These are phyloP conservation scores for Equus quagga DNA, from an alignment of 2,113 vertebrate species.

Conservation along the genomic window DNA sequence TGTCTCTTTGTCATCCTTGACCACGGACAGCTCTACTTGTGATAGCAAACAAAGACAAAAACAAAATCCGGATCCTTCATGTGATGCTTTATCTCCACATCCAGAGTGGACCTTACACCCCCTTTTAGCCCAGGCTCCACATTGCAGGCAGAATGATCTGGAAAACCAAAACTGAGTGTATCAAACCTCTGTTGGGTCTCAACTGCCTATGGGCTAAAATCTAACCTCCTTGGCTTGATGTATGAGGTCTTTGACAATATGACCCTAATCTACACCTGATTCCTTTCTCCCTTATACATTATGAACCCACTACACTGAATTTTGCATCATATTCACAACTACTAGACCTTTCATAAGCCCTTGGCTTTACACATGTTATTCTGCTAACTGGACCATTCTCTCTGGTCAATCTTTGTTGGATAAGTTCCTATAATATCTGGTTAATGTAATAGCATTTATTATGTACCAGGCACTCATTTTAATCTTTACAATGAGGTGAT, in stretches of 20 bases:
- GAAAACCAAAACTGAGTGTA: background rate
- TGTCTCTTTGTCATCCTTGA: background rate
- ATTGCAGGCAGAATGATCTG: background rate
- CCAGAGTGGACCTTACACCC: background rate
- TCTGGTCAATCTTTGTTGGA: background rate
- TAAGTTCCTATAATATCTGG: background rate
- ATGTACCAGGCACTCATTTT: background rate
- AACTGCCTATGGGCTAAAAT: background rate
- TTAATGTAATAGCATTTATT: background rate
- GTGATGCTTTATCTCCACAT: background rate
- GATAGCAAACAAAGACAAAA: conserved; percentile 8
- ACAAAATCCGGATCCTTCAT: background rate
- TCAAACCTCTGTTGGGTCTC: background rate
- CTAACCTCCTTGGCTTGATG: background rate
- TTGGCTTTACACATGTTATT: background rate
- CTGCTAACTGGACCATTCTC: background rate
- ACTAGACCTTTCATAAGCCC: background rate
- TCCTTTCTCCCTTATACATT: background rate
- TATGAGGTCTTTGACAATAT: background rate
- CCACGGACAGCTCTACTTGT: conserved; percentile 24
- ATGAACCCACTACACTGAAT: background rate
- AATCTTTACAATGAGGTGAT: background rate
- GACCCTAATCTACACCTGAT: background rate
- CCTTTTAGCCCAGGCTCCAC: background rate
- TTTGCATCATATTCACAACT: background rate